Percentiles rank a stretch among this genome's conserved stretches.
Conservation (phyloP, 2,888 invertebrate species). For the Hyalella azteca region DNA sequence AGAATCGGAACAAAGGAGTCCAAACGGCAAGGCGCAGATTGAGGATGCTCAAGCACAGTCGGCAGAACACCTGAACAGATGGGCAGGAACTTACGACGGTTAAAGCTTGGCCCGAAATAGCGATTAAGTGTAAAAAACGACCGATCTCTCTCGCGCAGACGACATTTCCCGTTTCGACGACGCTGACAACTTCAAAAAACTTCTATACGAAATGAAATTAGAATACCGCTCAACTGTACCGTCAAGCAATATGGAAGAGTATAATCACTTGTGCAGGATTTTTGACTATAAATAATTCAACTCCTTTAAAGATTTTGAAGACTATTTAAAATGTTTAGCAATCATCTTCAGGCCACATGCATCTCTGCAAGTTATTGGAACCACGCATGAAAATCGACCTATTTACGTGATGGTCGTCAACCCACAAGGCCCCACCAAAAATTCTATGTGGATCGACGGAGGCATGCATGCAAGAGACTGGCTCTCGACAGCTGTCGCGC, state of each 20-base stretch:
- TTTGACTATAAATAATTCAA: background rate
- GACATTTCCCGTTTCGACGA: too few species aligned
- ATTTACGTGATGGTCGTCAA: background rate
- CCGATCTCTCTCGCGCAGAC: background rate
- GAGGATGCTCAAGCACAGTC: conserved; percentile 6
- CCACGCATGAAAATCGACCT: background rate
- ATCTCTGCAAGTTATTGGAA: background rate
- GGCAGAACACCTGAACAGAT: background rate
- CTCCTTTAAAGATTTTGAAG: background rate
- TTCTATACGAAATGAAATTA: too few species aligned
- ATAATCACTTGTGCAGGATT: background rate
- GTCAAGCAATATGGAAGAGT: too few species aligned
- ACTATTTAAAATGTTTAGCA: background rate
- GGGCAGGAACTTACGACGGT: background rate
- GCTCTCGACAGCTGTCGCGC: conserved; percentile 24
- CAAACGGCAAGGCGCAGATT: background rate
- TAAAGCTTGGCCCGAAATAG: conserved; percentile 23
- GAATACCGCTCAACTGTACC: too few species aligned
- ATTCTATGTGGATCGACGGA: conserved; percentile 27
- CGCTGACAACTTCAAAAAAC: too few species aligned
- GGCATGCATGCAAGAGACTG: conserved; percentile 35
- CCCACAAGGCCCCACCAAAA: background rate
- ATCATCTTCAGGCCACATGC: too few species aligned
- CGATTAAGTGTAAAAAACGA: conserved; percentile 22
- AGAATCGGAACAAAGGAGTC: conserved; percentile 21